Conservation (phyloP, 2,113 vertebrate genomes). For the Stigmatopora nigra region DNA sequence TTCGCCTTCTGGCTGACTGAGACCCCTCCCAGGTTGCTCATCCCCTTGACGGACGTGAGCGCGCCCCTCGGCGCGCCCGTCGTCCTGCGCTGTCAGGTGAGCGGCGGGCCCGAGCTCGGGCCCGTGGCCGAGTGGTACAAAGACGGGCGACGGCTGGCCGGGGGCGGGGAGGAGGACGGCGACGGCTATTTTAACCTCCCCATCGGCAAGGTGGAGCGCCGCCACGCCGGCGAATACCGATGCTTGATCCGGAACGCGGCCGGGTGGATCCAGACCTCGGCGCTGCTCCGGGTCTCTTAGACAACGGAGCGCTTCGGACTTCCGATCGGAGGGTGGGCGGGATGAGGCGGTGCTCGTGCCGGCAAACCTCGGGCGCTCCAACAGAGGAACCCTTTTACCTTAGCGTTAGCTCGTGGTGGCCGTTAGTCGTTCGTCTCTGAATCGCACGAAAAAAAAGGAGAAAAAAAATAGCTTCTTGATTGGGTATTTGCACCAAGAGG, state of each 20-base stretch:
- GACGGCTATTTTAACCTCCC: conserved; percentile 80
- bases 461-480: neutral
- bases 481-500: neutral
- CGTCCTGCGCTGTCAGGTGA: conserved; percentile 84
- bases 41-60: conserved; percentile 75
- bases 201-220: conserved; percentile 73
- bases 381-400: too few relatives aligned
- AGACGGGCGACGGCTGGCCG: conserved; percentile 73
- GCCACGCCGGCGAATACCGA: conserved; percentile 84
- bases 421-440: too few relatives aligned
- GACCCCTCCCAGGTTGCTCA: conserved; percentile 78
- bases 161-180: conserved; percentile 78
- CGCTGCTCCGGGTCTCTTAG: conserved; percentile 77
- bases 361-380: too few relatives aligned
- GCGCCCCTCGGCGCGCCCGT: conserved; percentile 76
- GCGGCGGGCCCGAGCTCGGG: conserved; percentile 77
- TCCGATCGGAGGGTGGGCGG: neutral
- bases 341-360: too few relatives aligned
- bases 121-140: conserved; percentile 82
- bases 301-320: neutral
- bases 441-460: too few relatives aligned
- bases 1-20: conserved; percentile 90
- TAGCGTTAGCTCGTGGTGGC: too few relatives aligned
- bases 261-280: conserved; percentile 76
- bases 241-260: conserved; percentile 80